These are phyloP conservation scores for Eupsilia transversa DNA, from an alignment of 2,888 invertebrate genomes.

Conservation along the genomic window DNA sequence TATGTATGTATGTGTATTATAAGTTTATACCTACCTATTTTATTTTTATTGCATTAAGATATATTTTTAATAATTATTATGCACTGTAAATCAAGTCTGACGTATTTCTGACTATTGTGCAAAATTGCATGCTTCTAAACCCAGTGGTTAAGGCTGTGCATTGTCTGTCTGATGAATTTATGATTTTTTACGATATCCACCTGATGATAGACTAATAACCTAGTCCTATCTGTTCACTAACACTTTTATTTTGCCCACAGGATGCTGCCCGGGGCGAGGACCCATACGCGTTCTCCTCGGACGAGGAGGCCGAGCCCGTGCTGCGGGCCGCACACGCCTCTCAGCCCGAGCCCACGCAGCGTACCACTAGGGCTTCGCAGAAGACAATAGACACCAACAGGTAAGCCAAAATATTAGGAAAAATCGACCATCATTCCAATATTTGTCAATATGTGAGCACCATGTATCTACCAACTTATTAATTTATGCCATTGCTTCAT, in stretches of 20 bases:
- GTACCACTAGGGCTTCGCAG: slow-evolving; percentile 66
- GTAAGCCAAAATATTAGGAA: slow-evolving; percentile 60
- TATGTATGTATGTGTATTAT: too few species aligned
- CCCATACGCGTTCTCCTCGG: slow-evolving; percentile 85
- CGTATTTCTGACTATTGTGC: too few species aligned
- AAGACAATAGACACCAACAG: slow-evolving; percentile 74
- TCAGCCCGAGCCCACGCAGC: slow-evolving; percentile 73
- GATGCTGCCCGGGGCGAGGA: slow-evolving; percentile 67
- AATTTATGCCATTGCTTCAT: not conserved
- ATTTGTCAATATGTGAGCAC: not conserved
- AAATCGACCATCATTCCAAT: not conserved
- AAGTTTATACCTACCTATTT: too few species aligned
- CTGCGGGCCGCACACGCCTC: slow-evolving; percentile 78
- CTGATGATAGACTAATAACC: not conserved
- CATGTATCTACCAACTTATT: not conserved
- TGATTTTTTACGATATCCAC: too few species aligned
- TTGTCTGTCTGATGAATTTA: too few species aligned
- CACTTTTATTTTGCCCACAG: slow-evolving; percentile 6
- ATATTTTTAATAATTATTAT: too few species aligned
- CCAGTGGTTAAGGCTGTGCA: too few species aligned
- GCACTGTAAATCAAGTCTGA: too few species aligned
- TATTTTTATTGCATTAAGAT: too few species aligned
- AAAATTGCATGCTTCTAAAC: too few species aligned
- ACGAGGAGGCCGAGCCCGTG: slow-evolving; percentile 84
- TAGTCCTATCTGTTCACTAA: not conserved